phyloP scores from a whole-genome alignment of 2,888 invertebrate species.

The Fabriciana adippe region DNA sequence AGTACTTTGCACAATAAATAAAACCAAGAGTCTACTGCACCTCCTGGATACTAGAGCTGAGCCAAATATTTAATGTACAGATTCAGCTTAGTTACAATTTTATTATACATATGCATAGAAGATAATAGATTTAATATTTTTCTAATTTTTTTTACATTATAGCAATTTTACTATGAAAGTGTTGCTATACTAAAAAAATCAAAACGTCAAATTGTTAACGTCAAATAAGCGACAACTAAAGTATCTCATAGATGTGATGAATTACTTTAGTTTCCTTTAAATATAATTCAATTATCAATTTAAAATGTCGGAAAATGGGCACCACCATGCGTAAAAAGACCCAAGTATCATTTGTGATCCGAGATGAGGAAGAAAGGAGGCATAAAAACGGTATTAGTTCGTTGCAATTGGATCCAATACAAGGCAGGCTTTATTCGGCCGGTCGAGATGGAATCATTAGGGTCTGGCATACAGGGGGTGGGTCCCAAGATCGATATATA shows the following conservation, averaged over 20 bases:
- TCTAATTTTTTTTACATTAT: neutral
- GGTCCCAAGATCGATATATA: constrained; percentile 85
- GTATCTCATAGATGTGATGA: constrained; percentile 21
- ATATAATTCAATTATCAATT: constrained; percentile 44
- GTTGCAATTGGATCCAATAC: constrained; percentile 93
- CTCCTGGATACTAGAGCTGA: no score
- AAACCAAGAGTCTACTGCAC: no score
- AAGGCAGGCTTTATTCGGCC: constrained; percentile 96
- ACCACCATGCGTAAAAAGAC: constrained; percentile 80
- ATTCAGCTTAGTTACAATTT: no score
- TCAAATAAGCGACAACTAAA: constrained; percentile 28
- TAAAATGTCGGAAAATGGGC: constrained; percentile 81
- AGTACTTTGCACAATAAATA: no score
- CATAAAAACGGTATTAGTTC: constrained; percentile 98
- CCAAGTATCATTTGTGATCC: constrained; percentile 98
- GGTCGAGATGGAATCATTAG: constrained; percentile 98
- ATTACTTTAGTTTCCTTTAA: constrained; percentile 26
- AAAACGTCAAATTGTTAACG: constrained; percentile 21
- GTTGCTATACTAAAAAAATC: neutral
- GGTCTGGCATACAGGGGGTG: constrained; percentile 89
- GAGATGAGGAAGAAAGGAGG: constrained; percentile 96
- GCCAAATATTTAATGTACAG: no score
- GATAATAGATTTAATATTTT: neutral
- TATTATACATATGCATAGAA: no score
- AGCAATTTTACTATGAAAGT: neutral